These are phyloP conservation scores for Gortyna flavago DNA, from an alignment of 2,888 invertebrate genomes.

Conservation along the genomic window DNA sequence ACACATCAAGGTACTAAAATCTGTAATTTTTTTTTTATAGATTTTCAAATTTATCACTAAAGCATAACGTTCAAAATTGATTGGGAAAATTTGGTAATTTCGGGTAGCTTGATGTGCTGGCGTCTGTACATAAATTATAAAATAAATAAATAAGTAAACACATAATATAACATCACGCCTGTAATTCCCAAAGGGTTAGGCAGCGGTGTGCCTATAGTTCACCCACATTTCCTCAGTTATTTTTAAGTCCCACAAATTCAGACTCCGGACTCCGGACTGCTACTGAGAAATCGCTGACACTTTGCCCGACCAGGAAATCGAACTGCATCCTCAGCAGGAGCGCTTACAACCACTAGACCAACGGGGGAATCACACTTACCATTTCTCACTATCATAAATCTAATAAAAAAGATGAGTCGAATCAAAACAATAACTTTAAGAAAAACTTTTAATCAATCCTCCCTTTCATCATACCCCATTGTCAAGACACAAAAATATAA, in stretches of 20 bases:
- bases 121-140: too few relatives aligned
- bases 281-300: background rate
- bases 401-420: background rate
- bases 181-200: background rate
- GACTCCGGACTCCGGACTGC: background rate
- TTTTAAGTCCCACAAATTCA: background rate
- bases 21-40: too few relatives aligned
- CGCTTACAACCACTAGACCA: background rate
- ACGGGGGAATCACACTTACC: background rate
- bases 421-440: constrained; percentile 10
- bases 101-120: too few relatives aligned
- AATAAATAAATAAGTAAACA: too few relatives aligned
- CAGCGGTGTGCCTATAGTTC: background rate
- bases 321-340: background rate
- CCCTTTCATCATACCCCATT: constrained; percentile 50
- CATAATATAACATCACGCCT: background rate
- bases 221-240: background rate
- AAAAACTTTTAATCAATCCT: constrained; percentile 24
- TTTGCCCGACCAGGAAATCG: background rate
- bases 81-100: too few relatives aligned
- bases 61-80: too few relatives aligned
- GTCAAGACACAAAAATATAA: constrained; percentile 46
- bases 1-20: too few relatives aligned
- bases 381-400: background rate
- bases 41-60: too few relatives aligned